Conservation (phyloP, 2,113 vertebrate genomes). For the Isurus oxyrinchus region DNA sequence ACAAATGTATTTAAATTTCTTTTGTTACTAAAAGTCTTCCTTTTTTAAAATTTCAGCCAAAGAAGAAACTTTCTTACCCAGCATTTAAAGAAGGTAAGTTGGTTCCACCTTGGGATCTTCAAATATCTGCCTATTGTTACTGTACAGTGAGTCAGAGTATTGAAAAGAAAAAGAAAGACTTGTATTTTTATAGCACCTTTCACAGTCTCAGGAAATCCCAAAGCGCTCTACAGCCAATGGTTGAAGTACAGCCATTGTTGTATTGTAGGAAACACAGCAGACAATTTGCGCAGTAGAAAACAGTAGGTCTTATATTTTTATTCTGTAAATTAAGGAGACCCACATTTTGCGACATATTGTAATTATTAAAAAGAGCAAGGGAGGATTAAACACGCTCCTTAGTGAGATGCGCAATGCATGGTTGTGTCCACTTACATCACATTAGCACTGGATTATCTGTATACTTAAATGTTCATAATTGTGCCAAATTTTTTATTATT, state of each 20-base stretch:
- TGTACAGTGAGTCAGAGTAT: background rate
- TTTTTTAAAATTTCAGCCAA: slow-evolving; percentile 55
- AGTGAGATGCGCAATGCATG: no score
- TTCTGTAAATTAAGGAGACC: no score
- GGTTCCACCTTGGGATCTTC: background rate
- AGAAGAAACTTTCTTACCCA: slow-evolving; percentile 50
- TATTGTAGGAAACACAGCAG: background rate
- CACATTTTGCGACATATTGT: no score
- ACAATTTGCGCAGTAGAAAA: background rate
- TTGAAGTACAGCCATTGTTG: background rate
- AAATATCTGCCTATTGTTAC: background rate
- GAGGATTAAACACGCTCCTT: no score
- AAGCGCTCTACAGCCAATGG: background rate
- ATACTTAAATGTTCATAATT: no score
- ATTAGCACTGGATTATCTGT: no score
- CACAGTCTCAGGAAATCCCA: background rate
- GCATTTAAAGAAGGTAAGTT: slow-evolving; percentile 77
- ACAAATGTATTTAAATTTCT: background rate
- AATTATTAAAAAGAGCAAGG: no score
- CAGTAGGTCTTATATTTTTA: no score
- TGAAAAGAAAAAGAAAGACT: background rate
- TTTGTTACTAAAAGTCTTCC: slow-evolving; percentile 1
- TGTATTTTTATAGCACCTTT: background rate
- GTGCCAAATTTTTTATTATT: no score
- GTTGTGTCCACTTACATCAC: no score